These are phyloP conservation scores for Beris morrisii DNA, from an alignment of 2,888 invertebrate genomes.

Conservation along the genomic window DNA sequence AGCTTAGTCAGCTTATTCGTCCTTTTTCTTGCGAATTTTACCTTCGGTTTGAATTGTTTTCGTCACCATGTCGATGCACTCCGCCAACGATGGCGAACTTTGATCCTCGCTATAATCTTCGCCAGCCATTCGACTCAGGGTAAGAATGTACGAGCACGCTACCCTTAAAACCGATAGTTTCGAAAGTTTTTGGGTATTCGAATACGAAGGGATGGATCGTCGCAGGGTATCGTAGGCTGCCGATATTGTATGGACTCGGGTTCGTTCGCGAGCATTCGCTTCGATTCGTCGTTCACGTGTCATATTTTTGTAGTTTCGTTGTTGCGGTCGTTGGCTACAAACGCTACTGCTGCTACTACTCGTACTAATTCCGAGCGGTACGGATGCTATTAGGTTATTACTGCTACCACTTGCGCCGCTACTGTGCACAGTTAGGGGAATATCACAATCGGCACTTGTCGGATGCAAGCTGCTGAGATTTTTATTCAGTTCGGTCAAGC, in stretches of 20 bases:
- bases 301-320: slow-evolving; percentile 94
- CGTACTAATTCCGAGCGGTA: neutral
- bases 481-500: neutral
- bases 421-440: slow-evolving; percentile 17
- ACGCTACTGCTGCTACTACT: slow-evolving; percentile 34
- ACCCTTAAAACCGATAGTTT: slow-evolving; percentile 90
- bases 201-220: slow-evolving; percentile 83
- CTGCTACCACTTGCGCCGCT: slow-evolving; percentile 16
- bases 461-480: neutral
- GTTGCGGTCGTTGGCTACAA: slow-evolving; percentile 60
- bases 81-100: slow-evolving; percentile 65
- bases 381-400: neutral
- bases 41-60: slow-evolving; percentile 91
- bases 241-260: slow-evolving; percentile 92
- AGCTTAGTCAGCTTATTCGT: slow-evolving; percentile 58
- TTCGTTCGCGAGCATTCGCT: slow-evolving; percentile 90
- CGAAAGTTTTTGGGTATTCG: slow-evolving; percentile 90
- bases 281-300: slow-evolving; percentile 89
- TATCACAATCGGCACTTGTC: slow-evolving; percentile 20
- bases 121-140: slow-evolving; percentile 76
- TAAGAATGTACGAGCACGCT: slow-evolving; percentile 90
- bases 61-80: slow-evolving; percentile 86
- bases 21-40: slow-evolving; percentile 82
- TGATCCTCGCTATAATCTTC: slow-evolving; percentile 66
- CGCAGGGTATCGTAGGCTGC: slow-evolving; percentile 91